A percentile compares a stretch with the other conserved stretches of the same genome.
phyloP scores from a whole-genome alignment of 2,797 vertebrate genomes.

The Pteropus rufus region DNA sequence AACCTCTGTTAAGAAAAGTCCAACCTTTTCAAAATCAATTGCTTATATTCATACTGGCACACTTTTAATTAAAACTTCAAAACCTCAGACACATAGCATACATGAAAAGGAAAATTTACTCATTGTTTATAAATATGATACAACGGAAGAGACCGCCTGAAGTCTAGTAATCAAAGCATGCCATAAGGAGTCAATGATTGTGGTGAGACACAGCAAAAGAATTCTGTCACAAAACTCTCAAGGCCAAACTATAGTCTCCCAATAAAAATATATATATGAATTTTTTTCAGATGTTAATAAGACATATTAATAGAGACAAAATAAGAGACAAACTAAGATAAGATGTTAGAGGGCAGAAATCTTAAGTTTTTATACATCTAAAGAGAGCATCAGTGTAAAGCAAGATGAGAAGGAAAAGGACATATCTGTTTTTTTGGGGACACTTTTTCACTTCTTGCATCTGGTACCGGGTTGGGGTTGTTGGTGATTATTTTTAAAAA shows the following conservation, averaged over 20 bases:
- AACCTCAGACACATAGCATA: conserved; percentile 44
- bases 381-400: background rate
- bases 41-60: conserved; percentile 21
- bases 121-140: conserved; percentile 32
- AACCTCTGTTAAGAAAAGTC: conserved; percentile 31
- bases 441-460: background rate
- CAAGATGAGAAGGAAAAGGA: background rate
- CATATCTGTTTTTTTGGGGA: background rate
- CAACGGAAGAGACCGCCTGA: conserved; percentile 28
- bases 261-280: background rate
- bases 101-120: conserved; percentile 28
- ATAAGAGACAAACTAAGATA: background rate
- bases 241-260: conserved; percentile 23
- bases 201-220: background rate
- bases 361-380: background rate
- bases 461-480: background rate
- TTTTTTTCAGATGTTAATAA: conserved; percentile 25
- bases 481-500: background rate
- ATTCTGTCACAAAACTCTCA: conserved; percentile 40
- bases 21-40: conserved; percentile 30
- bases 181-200: background rate
- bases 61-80: conserved; percentile 49
- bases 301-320: background rate
- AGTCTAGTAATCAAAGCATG: conserved; percentile 42
- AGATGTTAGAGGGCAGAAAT: background rate